Percentiles rank a stretch among this genome's conserved stretches.
Evolutionary conservation across 2,888 invertebrate genomes (phyloP).

Genomic region (Drosophila robusta): DNA sequence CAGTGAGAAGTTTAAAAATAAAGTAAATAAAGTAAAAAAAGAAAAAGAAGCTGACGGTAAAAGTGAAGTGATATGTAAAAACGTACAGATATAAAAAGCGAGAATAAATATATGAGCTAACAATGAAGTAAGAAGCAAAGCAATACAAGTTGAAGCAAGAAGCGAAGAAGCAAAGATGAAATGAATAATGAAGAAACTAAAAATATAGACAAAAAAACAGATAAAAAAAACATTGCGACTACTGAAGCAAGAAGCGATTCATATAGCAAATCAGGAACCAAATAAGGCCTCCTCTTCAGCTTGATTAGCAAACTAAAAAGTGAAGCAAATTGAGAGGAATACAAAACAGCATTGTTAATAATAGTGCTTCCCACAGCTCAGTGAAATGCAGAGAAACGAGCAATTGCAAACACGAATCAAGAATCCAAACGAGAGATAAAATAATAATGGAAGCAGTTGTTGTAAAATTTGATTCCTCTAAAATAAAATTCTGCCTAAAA

Average conservation of each 20-base stretch:
- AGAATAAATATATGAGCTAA: neutral
- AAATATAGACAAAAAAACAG: neutral
- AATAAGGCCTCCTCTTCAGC: neutral
- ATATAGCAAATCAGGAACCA: neutral
- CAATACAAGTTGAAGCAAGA: neutral
- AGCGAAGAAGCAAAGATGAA: neutral
- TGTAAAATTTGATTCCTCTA: neutral
- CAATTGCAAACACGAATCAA: too few species aligned
- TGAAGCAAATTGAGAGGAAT: too few species aligned
- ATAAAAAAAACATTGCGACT: neutral
- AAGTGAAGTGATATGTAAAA: neutral
- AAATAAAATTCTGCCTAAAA: too few species aligned
- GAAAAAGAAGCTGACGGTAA: neutral
- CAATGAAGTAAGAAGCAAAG: neutral
- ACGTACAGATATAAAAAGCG: neutral
- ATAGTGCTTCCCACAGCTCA: too few species aligned
- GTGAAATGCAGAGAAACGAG: too few species aligned
- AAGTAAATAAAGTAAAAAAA: too few species aligned
- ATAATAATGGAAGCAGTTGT: neutral
- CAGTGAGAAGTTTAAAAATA: neutral
- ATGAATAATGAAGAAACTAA: neutral
- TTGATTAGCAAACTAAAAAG: too few species aligned
- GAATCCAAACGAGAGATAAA: constrained; percentile 1
- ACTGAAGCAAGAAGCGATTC: neutral
- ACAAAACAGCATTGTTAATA: too few species aligned